Conservation (phyloP, 92 coral and sea anemone genomes). For the Chrysogorgia sp. region DNA sequence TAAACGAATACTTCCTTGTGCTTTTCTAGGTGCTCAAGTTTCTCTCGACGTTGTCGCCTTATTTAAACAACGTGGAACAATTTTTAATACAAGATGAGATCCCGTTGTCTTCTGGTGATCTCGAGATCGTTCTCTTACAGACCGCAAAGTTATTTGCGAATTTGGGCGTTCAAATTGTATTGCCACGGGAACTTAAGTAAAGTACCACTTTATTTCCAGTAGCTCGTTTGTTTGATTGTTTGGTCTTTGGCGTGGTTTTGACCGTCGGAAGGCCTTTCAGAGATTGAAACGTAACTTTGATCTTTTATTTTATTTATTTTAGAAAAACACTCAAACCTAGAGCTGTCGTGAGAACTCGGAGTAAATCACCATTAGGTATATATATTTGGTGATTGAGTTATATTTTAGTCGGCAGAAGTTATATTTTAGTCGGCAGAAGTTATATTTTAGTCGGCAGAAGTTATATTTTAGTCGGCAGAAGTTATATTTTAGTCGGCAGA, state of each 20-base stretch:
- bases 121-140: constrained; percentile 49
- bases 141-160: constrained; percentile 47
- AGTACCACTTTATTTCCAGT: neutral
- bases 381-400: neutral
- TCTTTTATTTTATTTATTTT: constrained; percentile 1
- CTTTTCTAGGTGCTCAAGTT: constrained; percentile 45
- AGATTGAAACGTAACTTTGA: neutral
- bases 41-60: constrained; percentile 54
- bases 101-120: constrained; percentile 43
- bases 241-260: neutral
- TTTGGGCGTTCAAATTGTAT: constrained; percentile 44
- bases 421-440: too few relatives aligned
- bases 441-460: too few relatives aligned
- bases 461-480: too few relatives aligned
- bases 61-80: constrained; percentile 51
- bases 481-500: too few relatives aligned
- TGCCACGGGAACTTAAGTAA: constrained; percentile 50
- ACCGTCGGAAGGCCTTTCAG: neutral
- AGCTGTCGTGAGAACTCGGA: constrained; percentile 54
- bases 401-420: too few relatives aligned
- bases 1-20: neutral
- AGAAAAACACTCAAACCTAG: constrained; percentile 52
- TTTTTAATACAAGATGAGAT: constrained; percentile 45
- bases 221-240: neutral
- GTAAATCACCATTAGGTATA: constrained; percentile 47